These are phyloP conservation scores for Drymonia ruficornis DNA, from an alignment of 2,888 invertebrate species.

Conservation along the genomic window DNA sequence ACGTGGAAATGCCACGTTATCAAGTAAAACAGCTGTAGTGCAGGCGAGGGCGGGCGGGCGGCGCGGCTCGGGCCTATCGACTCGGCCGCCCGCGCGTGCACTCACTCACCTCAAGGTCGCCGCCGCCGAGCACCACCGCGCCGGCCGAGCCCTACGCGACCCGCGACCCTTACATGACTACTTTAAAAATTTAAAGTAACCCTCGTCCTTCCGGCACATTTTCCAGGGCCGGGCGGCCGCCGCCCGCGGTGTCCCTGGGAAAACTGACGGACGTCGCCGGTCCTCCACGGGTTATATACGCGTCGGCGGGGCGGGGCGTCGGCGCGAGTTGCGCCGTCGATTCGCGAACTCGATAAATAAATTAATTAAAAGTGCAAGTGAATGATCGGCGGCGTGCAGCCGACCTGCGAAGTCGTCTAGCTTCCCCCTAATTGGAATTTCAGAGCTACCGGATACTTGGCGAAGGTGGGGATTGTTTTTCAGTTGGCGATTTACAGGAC, in stretches of 20 bases:
- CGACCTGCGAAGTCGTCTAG: slow-evolving; percentile 69
- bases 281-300: slow-evolving; percentile 71
- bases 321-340: slow-evolving; percentile 83
- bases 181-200: slow-evolving; percentile 63
- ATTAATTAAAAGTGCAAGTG: slow-evolving; percentile 86
- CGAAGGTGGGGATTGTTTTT: slow-evolving; percentile 59
- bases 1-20: slow-evolving; percentile 59
- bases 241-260: slow-evolving; percentile 72
- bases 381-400: slow-evolving; percentile 78
- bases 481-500: slow-evolving; percentile 53
- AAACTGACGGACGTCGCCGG: slow-evolving; percentile 77
- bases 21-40: slow-evolving; percentile 78
- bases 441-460: slow-evolving; percentile 59
- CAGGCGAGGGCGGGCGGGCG: slow-evolving; percentile 75
- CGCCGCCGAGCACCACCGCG: slow-evolving; percentile 42
- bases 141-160: slow-evolving; percentile 61
- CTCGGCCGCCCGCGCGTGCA: slow-evolving; percentile 61
- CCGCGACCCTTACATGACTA: slow-evolving; percentile 61
- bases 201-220: slow-evolving; percentile 71
- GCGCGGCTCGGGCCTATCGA: slow-evolving; percentile 64
- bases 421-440: slow-evolving; percentile 79
- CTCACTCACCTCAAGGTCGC: slow-evolving; percentile 79
- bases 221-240: slow-evolving; percentile 63
- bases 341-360: slow-evolving; percentile 84
- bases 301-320: slow-evolving; percentile 74